Evolutionary conservation across 2,113 vertebrate species (phyloP).

Genomic region (Emydura subglobosa): DNA sequence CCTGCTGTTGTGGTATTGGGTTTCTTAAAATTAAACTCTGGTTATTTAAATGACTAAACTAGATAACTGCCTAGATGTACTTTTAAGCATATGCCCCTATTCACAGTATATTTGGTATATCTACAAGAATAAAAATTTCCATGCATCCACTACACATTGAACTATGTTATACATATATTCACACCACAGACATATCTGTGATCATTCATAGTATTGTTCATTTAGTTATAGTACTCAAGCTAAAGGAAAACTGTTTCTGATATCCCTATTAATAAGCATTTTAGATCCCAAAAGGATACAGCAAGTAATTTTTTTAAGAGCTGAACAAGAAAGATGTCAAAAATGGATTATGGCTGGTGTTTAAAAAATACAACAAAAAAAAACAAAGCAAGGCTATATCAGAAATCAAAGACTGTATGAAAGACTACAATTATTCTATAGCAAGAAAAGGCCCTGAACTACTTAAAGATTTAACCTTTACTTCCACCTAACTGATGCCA

Average conservation of each 20-base stretch:
- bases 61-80: background rate
- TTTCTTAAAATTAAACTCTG: slow-evolving; percentile 25
- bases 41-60: slow-evolving; percentile 16
- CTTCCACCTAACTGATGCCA: slow-evolving; percentile 81
- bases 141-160: background rate
- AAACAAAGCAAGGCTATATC: slow-evolving; percentile 12
- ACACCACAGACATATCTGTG: background rate
- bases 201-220: background rate
- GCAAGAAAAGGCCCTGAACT: slow-evolving; percentile 72
- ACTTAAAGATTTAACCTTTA: slow-evolving; percentile 79
- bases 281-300: background rate
- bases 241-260: background rate
- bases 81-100: background rate
- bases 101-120: background rate
- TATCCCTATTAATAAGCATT: background rate
- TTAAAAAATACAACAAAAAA: background rate
- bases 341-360: slow-evolving; percentile 16
- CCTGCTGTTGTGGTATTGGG: slow-evolving; percentile 19
- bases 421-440: slow-evolving; percentile 72
- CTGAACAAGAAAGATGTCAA: slow-evolving; percentile 27
- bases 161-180: background rate
- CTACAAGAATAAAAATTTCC: background rate
- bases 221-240: background rate
- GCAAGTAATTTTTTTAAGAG: slow-evolving; percentile 25
- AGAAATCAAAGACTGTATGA: slow-evolving; percentile 48